Conservation (phyloP, 2,797 vertebrate species). For the Meriones psammophilus region DNA sequence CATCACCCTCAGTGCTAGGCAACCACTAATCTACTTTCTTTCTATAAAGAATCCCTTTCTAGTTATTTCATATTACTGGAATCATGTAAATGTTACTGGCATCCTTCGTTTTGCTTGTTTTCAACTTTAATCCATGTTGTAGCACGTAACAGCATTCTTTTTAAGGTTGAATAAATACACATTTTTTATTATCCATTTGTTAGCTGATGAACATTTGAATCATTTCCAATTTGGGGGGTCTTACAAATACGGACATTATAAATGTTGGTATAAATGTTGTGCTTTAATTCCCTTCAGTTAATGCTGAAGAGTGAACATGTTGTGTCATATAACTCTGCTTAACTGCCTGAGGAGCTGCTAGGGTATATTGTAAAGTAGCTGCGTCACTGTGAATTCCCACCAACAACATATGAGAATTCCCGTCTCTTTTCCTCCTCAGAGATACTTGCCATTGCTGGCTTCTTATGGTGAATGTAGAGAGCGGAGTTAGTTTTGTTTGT, state of each 20-base stretch:
- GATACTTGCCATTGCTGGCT: neutral
- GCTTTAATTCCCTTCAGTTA: slow-evolving; percentile 14
- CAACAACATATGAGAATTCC: neutral
- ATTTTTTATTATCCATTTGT: neutral
- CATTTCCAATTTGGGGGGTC: neutral
- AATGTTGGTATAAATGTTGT: slow-evolving; percentile 25
- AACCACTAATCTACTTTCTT: slow-evolving; percentile 4
- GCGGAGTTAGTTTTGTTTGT: neutral
- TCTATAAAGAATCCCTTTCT: neutral
- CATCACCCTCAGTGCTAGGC: neutral
- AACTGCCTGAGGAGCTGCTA: neutral
- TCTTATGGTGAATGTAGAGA: neutral
- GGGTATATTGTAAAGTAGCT: neutral
- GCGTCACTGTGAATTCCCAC: neutral
- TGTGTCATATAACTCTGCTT: neutral
- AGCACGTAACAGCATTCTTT: neutral
- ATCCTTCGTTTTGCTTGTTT: neutral
- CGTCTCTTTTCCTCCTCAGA: neutral
- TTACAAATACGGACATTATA: slow-evolving; percentile 13
- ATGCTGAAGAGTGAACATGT: neutral
- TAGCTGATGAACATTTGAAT: neutral
- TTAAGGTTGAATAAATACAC: neutral
- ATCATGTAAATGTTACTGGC: neutral
- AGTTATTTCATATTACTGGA: neutral
- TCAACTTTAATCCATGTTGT: neutral